Percentiles rank a stretch among this genome's conserved stretches.
Evolutionary conservation across 1,140 invertebrate species (phyloP).

Genomic region (Diorhabda elongata): DNA sequence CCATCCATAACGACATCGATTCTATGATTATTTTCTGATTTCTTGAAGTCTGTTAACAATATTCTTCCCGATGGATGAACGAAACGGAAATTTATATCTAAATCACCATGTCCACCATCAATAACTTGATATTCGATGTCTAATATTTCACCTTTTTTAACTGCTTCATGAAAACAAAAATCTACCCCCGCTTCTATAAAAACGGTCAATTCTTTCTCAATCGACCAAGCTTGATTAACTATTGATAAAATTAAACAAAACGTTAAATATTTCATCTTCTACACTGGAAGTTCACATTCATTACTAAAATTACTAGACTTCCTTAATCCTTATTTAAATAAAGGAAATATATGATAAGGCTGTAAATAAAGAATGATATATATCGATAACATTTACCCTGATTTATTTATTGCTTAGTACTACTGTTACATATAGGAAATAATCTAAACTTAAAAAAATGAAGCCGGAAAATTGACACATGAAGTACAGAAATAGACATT

Average conservation of each 20-base stretch:
- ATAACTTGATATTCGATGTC: conserved; percentile 78
- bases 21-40: conserved; percentile 66
- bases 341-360: no score
- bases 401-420: no score
- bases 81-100: conserved; percentile 72
- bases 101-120: conserved; percentile 68
- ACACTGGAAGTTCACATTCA: neutral
- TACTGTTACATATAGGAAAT: no score
- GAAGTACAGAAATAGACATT: no score
- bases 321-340: no score
- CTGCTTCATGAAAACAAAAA: conserved; percentile 67
- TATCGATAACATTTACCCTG: no score
- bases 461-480: no score
- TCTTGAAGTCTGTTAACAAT: conserved; percentile 64
- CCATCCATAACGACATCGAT: conserved; percentile 56
- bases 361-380: no score
- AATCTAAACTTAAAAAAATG: no score
- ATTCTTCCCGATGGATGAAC: conserved; percentile 60
- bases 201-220: conserved; percentile 64
- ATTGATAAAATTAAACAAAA: conserved; percentile 7
- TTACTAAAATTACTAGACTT: neutral
- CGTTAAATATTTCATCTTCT: conserved; percentile 5
- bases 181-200: conserved; percentile 62
- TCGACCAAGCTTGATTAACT: neutral
- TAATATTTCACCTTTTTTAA: conserved; percentile 56